These are phyloP conservation scores for Bufo bufo DNA, from an alignment of 2,113 vertebrate genomes.

Conservation along the genomic window DNA sequence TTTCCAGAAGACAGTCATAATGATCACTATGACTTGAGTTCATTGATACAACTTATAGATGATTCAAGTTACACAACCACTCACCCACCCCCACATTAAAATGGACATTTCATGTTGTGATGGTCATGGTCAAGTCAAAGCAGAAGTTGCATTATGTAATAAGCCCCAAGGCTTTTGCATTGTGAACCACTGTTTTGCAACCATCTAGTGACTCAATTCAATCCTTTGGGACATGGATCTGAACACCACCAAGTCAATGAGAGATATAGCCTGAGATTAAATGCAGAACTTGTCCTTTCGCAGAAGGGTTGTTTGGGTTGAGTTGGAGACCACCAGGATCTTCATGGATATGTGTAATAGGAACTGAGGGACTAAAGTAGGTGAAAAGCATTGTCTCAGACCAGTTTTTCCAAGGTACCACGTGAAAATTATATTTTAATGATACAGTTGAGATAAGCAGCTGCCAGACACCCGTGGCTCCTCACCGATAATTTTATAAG, in stretches of 20 bases:
- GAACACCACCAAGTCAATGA: not conserved
- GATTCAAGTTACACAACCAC: too few species aligned
- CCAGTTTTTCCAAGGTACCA: too few species aligned
- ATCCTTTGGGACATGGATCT: not conserved
- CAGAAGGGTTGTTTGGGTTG: not conserved
- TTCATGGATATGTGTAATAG: not conserved
- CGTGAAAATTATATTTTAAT: too few species aligned
- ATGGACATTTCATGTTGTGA: not conserved
- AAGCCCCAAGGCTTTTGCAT: not conserved
- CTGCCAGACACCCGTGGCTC: too few species aligned
- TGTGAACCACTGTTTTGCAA: not conserved
- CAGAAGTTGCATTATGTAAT: not conserved
- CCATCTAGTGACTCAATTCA: not conserved
- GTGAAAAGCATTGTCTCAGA: too few species aligned
- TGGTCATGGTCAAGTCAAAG: constrained; percentile 1
- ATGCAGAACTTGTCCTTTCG: not conserved
- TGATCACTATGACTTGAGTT: not conserved
- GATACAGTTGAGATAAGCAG: not conserved
- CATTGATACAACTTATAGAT: not conserved
- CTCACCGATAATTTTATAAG: too few species aligned
- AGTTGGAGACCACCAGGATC: not conserved
- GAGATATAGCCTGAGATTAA: not conserved
- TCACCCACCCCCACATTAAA: not conserved
- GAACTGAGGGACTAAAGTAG: too few species aligned
- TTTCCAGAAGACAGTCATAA: not conserved